Percentiles rank a stretch among this genome's conserved stretches.
Conservation (phyloP, 2,888 invertebrate genomes). For the Andricus quercusramuli region DNA sequence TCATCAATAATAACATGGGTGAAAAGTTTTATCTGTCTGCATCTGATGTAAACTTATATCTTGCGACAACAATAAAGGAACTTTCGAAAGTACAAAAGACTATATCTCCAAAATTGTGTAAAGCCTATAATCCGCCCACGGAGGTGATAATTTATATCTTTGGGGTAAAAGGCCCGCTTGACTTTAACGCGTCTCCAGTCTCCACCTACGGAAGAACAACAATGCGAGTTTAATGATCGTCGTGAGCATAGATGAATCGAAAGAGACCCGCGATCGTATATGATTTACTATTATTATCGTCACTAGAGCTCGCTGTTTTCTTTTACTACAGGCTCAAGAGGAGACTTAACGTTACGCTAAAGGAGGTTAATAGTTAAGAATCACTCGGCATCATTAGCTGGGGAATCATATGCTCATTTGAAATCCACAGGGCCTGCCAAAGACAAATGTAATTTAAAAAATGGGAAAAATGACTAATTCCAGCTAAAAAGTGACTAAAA, state of each 20-base stretch:
- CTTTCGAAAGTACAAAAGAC: slow-evolving; percentile 20
- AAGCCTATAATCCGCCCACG: slow-evolving; percentile 18
- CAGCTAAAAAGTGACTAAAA: no score
- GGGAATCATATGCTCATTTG: background rate
- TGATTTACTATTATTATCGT: slow-evolving; percentile 33
- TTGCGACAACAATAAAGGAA: background rate
- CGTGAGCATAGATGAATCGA: slow-evolving; percentile 21
- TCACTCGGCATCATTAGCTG: slow-evolving; percentile 20
- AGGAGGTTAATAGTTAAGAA: slow-evolving; percentile 29
- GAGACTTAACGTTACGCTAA: slow-evolving; percentile 26
- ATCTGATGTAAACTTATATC: background rate
- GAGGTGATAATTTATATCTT: slow-evolving; percentile 33
- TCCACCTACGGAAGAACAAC: slow-evolving; percentile 19
- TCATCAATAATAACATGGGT: no score
- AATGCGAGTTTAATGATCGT: slow-evolving; percentile 29
- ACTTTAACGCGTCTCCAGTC: slow-evolving; percentile 35
- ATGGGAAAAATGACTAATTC: no score
- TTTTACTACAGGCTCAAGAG: slow-evolving; percentile 18
- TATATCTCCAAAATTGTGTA: slow-evolving; percentile 32
- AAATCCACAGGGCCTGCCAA: background rate
- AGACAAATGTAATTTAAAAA: no score
- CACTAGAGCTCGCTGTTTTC: slow-evolving; percentile 7
- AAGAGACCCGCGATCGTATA: slow-evolving; percentile 29
- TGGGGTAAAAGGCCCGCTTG: slow-evolving; percentile 19
- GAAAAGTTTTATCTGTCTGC: background rate